Base-by-base conservation (phyloP, 2,113 vertebrate species). In the Picathartes gymnocephalus region DNA sequence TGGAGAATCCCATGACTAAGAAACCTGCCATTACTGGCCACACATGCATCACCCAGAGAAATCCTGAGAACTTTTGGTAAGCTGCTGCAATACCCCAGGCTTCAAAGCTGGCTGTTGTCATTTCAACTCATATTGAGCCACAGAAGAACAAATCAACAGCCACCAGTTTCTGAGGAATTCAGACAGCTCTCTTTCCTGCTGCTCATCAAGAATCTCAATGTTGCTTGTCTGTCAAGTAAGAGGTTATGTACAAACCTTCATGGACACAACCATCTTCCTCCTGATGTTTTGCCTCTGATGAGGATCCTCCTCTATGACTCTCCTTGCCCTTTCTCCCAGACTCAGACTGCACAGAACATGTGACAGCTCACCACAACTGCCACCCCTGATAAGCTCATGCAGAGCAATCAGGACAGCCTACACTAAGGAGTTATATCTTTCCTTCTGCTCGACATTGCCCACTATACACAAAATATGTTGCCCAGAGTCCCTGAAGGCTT, bases 401-500 rank as follows among this genome's bases (percentile, higher is more conserved):
- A 69, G 37, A 86, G 58, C 31, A 64, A 65, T 25, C 9, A 31
- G 31, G 28, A 39, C 58, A 86, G 79, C 57, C 42, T 39, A 54
- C 37, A 40, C 72, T 16, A 44, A 64, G 37, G 14, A 78, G 22
- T 65, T 56, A 12, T 0, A 10, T 20, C 73, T 69, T 53, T 15
- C 50, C 47, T 89, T 80, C 53, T 71, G 30, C 40, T 76, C 2
- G 1, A 47, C 9, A 13, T 47, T 76, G 39, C 19, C 58, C 48
- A 35, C 25, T 50, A 14, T 4, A 33, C 2, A 64, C 6, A 51
- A 79, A 82, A 44, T 9, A 60, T 0, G 0, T 4, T 44, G 64
- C 60, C 48, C 1, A 2, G 71, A 69, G 71, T 35, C 30, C 87
- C 30, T 66, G 50, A 48, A 73, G 37, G n/a, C 54, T 40, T 24